Evolutionary conservation across 2,888 invertebrate species (phyloP).

Genomic region (Thera obeliscata): DNA sequence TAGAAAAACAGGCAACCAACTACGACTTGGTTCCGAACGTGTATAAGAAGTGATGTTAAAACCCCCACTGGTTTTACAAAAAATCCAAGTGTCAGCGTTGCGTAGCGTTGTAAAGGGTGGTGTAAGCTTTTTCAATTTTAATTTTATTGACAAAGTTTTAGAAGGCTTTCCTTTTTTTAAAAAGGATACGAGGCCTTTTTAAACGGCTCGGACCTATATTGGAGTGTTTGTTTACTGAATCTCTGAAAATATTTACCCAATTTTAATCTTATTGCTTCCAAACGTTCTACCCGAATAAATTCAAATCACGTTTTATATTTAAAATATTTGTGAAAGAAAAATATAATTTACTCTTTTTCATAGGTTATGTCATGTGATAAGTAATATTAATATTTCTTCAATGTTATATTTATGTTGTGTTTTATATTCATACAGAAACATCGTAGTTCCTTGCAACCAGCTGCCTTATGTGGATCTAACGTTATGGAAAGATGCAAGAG

Average conservation of each 20-base stretch:
- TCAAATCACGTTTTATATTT: background rate
- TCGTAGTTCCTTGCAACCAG: conserved; percentile 77
- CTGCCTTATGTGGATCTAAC: conserved; percentile 78
- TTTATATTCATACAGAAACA: conserved; percentile 72
- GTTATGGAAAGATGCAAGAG: conserved; percentile 78
- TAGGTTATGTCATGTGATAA: background rate
- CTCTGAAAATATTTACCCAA: background rate
- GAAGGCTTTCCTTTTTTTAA: background rate
- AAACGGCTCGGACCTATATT: background rate
- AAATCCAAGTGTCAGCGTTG: background rate
- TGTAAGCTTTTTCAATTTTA: background rate
- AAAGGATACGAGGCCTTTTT: background rate
- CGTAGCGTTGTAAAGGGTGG: too few relatives aligned
- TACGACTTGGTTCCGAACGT: too few relatives aligned
- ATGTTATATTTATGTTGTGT: background rate
- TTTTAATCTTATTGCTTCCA: too few relatives aligned
- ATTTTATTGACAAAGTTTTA: background rate
- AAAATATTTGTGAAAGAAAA: too few relatives aligned
- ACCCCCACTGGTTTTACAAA: background rate
- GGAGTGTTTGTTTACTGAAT: background rate
- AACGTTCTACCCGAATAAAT: background rate
- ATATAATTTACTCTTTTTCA: too few relatives aligned
- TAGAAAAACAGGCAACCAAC: too few relatives aligned
- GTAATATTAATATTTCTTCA: background rate
- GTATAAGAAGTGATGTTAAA: too few relatives aligned